Conservation (phyloP, 2,888 invertebrate genomes). For the Nomada ferruginata region DNA sequence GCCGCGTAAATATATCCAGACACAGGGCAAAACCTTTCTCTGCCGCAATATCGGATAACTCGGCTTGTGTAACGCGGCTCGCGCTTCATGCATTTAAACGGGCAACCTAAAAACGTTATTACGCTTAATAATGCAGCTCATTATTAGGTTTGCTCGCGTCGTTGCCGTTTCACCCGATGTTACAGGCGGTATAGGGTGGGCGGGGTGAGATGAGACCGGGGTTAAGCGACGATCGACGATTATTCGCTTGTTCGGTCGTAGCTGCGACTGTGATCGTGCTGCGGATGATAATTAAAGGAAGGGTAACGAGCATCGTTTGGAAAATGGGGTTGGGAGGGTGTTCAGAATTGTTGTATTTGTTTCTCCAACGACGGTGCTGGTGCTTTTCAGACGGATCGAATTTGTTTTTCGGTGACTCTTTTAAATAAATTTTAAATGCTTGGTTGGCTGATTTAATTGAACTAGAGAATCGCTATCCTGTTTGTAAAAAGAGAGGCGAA, state of each 20-base stretch:
- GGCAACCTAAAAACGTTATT: slow-evolving; percentile 73
- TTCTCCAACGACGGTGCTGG: too few species aligned
- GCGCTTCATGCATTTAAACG: slow-evolving; percentile 80
- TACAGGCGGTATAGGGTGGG: too few species aligned
- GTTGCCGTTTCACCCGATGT: neutral
- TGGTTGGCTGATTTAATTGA: too few species aligned
- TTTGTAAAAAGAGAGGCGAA: too few species aligned
- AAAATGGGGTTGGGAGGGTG: neutral
- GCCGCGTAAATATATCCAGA: slow-evolving; percentile 75
- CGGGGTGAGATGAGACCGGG: neutral
- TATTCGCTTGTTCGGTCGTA: neutral
- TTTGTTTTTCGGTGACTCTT: too few species aligned
- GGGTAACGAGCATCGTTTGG: neutral
- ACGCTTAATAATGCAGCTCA: slow-evolving; percentile 64
- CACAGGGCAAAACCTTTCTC: slow-evolving; percentile 51
- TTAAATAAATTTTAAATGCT: too few species aligned
- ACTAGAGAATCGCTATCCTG: too few species aligned
- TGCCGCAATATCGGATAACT: slow-evolving; percentile 63
- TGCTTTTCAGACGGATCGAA: too few species aligned
- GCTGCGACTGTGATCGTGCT: neutral
- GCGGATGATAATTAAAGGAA: neutral
- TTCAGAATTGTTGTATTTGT: too few species aligned
- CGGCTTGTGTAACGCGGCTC: slow-evolving; percentile 6
- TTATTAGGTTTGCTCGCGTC: slow-evolving; percentile 39
- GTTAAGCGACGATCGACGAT: slow-evolving; percentile 24